These are phyloP conservation scores for Aurelia sp. DNA, from an alignment of 30 jellyfish, hydroid and myxozoan species.

Conservation along the genomic window DNA sequence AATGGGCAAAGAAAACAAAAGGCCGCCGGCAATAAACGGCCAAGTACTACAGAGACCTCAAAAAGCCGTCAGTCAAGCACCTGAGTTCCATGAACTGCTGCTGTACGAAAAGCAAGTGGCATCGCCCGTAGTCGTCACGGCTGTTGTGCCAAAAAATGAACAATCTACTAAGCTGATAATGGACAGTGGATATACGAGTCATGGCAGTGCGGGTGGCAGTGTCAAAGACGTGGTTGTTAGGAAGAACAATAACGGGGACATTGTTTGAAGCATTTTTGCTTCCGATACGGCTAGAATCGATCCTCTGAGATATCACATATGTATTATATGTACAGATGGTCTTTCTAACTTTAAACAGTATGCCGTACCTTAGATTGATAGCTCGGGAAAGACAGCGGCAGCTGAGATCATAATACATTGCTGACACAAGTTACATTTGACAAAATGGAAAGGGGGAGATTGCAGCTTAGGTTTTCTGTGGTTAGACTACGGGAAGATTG, in stretches of 20 bases:
- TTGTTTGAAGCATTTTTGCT: too few species aligned
- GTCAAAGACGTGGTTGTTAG: conserved; percentile 45
- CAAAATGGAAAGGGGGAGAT: too few species aligned
- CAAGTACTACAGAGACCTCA: neutral
- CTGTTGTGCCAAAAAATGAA: conserved; percentile 19
- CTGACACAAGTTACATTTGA: too few species aligned
- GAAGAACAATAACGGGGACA: neutral
- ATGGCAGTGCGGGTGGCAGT: conserved; percentile 76
- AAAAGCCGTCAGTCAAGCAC: conserved; percentile 19
- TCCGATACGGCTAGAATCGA: too few species aligned
- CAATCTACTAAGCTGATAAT: conserved; percentile 32
- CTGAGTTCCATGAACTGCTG: conserved; percentile 54
- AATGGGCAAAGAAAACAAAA: conserved; percentile 50
- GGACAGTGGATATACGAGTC: conserved; percentile 75
- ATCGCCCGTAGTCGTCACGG: neutral
- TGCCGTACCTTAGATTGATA: neutral
- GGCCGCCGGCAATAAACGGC: conserved; percentile 1
- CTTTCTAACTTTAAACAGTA: neutral
- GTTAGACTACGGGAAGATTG: too few species aligned
- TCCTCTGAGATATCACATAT: too few species aligned
- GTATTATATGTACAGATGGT: neutral
- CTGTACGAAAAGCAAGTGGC: conserved; percentile 29
- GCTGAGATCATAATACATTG: too few species aligned
- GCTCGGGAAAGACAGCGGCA: too few species aligned
- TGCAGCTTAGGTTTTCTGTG: too few species aligned